phyloP scores from a whole-genome alignment of 2,113 vertebrate species.

The Microcebus tavaratra region DNA sequence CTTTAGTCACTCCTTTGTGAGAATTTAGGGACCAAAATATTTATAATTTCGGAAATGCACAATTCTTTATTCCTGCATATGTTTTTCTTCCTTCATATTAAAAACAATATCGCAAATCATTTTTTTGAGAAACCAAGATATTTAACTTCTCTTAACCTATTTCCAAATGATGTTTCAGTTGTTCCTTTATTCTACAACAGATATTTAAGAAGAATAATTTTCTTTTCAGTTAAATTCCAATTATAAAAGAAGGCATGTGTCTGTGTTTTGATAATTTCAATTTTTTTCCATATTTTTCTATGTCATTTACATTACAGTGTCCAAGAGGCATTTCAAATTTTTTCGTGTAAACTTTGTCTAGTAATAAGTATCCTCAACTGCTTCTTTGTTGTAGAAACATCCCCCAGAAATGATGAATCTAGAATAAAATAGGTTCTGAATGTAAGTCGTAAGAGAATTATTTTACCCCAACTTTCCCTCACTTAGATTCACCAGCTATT shows the following conservation, averaged over 20 bases:
- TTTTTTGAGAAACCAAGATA: slow-evolving; percentile 14
- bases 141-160: not conserved
- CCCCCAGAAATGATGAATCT: not conserved
- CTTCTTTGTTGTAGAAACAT: not conserved
- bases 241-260: not conserved
- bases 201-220: not conserved
- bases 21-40: not conserved
- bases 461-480: not conserved
- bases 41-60: not conserved
- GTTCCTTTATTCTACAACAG: not conserved
- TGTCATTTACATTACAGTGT: not conserved
- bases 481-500: not conserved
- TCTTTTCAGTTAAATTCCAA: not conserved
- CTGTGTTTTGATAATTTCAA: not conserved
- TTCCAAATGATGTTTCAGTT: not conserved
- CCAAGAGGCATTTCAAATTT: not conserved
- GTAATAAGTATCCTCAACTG: not conserved
- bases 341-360: not conserved
- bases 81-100: not conserved
- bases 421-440: not conserved
- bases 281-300: not conserved
- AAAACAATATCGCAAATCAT: not conserved
- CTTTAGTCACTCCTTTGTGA: not conserved
- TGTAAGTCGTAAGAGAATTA: not conserved
- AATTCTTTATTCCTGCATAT: not conserved